Evolutionary conservation across 1,140 invertebrate species (phyloP), one percentile per base, ranked within the genome.

Genomic region (Cephus cinctus): DNA sequence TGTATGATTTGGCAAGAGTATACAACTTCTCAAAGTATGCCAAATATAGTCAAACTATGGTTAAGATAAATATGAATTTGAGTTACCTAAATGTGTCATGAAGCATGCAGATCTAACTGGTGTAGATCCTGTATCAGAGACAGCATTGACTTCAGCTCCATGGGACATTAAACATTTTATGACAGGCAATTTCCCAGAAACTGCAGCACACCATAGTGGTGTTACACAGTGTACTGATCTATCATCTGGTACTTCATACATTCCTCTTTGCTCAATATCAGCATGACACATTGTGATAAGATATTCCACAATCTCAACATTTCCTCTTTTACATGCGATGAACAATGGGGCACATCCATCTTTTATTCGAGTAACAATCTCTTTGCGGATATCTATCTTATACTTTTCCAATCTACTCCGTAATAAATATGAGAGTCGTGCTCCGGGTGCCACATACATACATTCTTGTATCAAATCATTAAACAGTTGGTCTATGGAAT

Each of bases 161-260:
- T 90, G 81, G 19, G 84, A 76, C 4, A 93, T 81, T 18, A 97
- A 76, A 69, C 84, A 86, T 61, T 86, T 84, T 14, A 96, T 84
- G 44, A 94, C 87, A 32, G 80, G 77, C 9, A 94, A 63, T 54
- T 87, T 86, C 11, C 91, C 91, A n/a, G 89, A 87, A 4, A 96
- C 92, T 4, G 92, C 87, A 9, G 92, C 91, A 76, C 90, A 94
- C 93, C 91, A 96, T n/a, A 96, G 72, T 9, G 92, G 92, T 1
- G 92, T 92, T 0, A 94, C 92, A 60, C 80, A 82, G 75, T 94
- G 90, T 16, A 87, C 83, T 22, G 88, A 86, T 55, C 82, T 78
- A 55, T 87, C 85, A 59, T 86, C 83, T 1, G 81, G 81, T 5
- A 86, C 84, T 73, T 88, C 86, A 61, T 86, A 89, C 19, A 85